Percentiles rank a stretch among this genome's conserved stretches.
These are phyloP conservation scores for Furcula furcula DNA, from an alignment of 2,888 invertebrate species.

Conservation along the genomic window DNA sequence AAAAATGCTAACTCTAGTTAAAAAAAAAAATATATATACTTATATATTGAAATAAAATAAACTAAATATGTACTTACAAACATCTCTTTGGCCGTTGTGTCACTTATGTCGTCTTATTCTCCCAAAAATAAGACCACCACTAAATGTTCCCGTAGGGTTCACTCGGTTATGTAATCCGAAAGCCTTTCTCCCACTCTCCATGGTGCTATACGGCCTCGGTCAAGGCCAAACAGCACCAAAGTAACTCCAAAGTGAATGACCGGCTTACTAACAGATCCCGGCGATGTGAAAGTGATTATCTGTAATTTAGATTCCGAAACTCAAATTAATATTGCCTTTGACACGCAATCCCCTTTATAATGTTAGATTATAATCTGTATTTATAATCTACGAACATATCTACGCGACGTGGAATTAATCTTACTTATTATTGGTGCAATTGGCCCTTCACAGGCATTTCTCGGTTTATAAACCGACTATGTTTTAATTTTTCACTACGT, in stretches of 20 bases:
- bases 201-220: conserved; percentile 11
- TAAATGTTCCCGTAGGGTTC: conserved; percentile 16
- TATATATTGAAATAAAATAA: no score
- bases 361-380: no score
- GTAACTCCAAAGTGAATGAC: conserved; percentile 25
- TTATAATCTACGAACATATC: no score
- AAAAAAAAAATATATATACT: no score
- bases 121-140: conserved; percentile 19
- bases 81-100: conserved; percentile 11
- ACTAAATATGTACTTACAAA: conserved; percentile 13
- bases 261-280: conserved; percentile 7
- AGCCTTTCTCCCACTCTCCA: conserved; percentile 35
- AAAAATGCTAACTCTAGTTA: no score
- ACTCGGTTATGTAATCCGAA: conserved; percentile 24
- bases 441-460: no score
- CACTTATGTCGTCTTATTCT: no score
- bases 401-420: no score
- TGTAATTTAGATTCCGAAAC: not conserved
- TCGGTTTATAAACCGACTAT: no score
- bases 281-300: conserved; percentile 1
- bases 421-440: no score
- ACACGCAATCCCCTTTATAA: no score
- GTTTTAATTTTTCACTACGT: no score
- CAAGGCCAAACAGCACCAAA: conserved; percentile 24
- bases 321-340: not conserved